Conservation (phyloP, 2,888 invertebrate genomes). For the Phania funesta region DNA sequence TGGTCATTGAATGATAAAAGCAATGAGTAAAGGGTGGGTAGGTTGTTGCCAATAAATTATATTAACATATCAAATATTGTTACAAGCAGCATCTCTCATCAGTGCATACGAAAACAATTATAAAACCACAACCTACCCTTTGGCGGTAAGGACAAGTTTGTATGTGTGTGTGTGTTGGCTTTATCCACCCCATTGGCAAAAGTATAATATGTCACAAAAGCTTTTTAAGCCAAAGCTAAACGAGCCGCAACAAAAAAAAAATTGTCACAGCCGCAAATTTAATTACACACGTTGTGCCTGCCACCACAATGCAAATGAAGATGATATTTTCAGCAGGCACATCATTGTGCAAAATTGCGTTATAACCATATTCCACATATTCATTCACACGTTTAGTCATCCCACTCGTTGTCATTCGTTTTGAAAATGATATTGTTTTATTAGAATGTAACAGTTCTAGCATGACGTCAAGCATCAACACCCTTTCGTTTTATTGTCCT, state of each 20-base stretch:
- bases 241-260: constrained; percentile 32
- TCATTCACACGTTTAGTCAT: not conserved
- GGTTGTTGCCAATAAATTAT: constrained; percentile 60
- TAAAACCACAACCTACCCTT: constrained; percentile 33
- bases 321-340: constrained; percentile 54
- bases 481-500: constrained; percentile 51
- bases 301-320: constrained; percentile 72
- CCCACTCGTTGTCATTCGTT: constrained; percentile 18
- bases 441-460: constrained; percentile 60
- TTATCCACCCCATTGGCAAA: constrained; percentile 66
- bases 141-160: not conserved
- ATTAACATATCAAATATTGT: constrained; percentile 66
- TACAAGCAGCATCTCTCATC: constrained; percentile 57
- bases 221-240: constrained; percentile 56
- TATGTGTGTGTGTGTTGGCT: constrained; percentile 14
- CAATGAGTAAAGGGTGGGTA: constrained; percentile 51
- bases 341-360: constrained; percentile 40
- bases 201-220: constrained; percentile 61
- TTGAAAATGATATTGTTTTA: constrained; percentile 53
- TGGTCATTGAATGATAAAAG: constrained; percentile 62
- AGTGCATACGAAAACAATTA: constrained; percentile 61
- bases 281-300: constrained; percentile 73
- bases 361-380: constrained; percentile 43
- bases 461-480: constrained; percentile 67
- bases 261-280: constrained; percentile 77